These are phyloP conservation scores for Bradynema listronoti DNA, from an alignment of 1,140 invertebrate genomes.

Conservation along the genomic window DNA sequence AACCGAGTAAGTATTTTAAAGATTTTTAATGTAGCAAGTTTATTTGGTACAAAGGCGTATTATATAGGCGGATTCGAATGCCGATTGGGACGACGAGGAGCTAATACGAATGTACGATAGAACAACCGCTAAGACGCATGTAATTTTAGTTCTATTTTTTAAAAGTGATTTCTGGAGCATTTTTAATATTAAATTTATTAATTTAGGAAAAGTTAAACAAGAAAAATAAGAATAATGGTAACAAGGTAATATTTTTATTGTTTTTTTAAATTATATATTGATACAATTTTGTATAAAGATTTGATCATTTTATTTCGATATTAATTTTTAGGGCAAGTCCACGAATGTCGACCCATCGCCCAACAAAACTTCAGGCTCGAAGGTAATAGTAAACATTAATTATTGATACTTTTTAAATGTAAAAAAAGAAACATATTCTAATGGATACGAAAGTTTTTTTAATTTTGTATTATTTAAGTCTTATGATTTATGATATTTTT, in stretches of 20 bases:
- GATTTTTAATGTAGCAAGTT: too few relatives aligned
- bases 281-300: background rate
- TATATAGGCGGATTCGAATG: too few relatives aligned
- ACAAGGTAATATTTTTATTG: background rate
- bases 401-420: too few relatives aligned
- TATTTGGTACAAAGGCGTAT: too few relatives aligned
- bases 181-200: background rate
- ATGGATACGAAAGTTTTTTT: too few relatives aligned
- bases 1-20: too few relatives aligned
- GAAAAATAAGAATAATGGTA: background rate
- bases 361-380: too few relatives aligned
- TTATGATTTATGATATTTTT: too few relatives aligned
- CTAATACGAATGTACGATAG: slow-evolving; percentile 33
- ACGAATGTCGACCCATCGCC: background rate
- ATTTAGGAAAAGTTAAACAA: background rate
- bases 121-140: slow-evolving; percentile 17
- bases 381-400: too few relatives aligned
- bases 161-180: background rate
- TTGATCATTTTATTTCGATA: background rate
- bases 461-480: too few relatives aligned
- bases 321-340: background rate
- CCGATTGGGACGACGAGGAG: slow-evolving; percentile 32
- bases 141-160: slow-evolving; percentile 7
- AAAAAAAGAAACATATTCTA: too few relatives aligned
- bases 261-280: background rate